These are phyloP conservation scores for Kryptolebias ocellatus DNA, from an alignment of 2,797 vertebrate species.

Conservation along the genomic window DNA sequence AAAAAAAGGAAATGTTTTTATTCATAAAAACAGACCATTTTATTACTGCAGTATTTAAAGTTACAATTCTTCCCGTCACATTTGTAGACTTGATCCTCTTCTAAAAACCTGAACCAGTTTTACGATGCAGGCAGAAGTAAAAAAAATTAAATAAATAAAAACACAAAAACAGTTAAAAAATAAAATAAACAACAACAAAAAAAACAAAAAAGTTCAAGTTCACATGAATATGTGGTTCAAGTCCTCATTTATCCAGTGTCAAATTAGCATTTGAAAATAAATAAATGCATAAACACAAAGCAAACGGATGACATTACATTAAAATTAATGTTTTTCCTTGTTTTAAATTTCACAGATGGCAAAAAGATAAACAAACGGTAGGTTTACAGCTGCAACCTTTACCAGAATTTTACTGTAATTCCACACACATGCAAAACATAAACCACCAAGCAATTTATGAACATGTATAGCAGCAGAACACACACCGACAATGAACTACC, in stretches of 20 bases:
- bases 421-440: slow-evolving; percentile 84
- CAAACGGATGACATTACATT: background rate
- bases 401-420: slow-evolving; percentile 92
- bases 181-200: background rate
- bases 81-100: background rate
- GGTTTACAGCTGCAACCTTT: background rate
- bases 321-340: background rate
- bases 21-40: background rate
- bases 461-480: slow-evolving; percentile 89
- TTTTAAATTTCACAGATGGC: no score
- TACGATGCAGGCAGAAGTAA: background rate
- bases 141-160: background rate
- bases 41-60: background rate
- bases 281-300: background rate
- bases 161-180: background rate
- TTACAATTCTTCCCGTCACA: background rate
- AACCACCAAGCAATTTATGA: slow-evolving; percentile 85
- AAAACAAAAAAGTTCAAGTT: background rate
- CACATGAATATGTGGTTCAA: background rate
- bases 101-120: background rate
- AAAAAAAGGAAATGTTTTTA: background rate
- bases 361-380: background rate
- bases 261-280: background rate
- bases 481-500: slow-evolving; percentile 75
- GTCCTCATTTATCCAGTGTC: background rate